Percentiles rank a stretch among this genome's conserved stretches.
Evolutionary conservation across 1,140 invertebrate genomes (phyloP).

Genomic region (Drosophila tani): DNA sequence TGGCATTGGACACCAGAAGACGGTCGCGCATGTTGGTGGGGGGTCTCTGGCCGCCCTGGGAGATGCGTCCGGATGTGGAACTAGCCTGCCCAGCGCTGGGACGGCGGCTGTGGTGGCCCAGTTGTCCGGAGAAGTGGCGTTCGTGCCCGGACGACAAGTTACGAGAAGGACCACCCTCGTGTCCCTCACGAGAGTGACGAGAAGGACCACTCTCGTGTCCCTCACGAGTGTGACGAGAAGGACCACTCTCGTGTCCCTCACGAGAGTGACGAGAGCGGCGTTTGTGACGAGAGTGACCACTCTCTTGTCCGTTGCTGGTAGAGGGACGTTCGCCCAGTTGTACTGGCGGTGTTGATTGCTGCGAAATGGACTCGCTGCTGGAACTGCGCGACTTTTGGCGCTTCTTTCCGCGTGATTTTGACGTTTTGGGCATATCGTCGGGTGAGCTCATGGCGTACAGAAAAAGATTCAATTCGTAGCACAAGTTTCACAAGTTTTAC

Average conservation of each 20-base stretch:
- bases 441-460: constrained; percentile 39
- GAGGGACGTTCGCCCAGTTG: neutral
- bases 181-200: no score
- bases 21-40: constrained; percentile 16
- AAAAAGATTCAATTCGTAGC: no score
- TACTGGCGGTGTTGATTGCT: neutral
- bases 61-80: neutral
- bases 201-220: no score
- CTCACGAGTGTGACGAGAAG: no score
- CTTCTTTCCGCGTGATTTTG: neutral
- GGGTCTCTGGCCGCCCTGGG: neutral
- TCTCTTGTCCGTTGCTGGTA: constrained; percentile 12
- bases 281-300: neutral
- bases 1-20: constrained; percentile 31
- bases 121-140: neutral
- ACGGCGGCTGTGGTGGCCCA: neutral
- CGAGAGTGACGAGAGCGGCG: neutral
- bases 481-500: no score
- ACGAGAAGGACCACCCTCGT: no score
- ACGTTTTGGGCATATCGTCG: constrained; percentile 27
- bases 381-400: constrained; percentile 10
- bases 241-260: no score
- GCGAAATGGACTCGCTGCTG: constrained; percentile 6
- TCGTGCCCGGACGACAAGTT: neutral
- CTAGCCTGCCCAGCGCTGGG: neutral